Evolutionary conservation across 2,113 vertebrate species (phyloP).

Genomic region (Podarcis raffonei): DNA sequence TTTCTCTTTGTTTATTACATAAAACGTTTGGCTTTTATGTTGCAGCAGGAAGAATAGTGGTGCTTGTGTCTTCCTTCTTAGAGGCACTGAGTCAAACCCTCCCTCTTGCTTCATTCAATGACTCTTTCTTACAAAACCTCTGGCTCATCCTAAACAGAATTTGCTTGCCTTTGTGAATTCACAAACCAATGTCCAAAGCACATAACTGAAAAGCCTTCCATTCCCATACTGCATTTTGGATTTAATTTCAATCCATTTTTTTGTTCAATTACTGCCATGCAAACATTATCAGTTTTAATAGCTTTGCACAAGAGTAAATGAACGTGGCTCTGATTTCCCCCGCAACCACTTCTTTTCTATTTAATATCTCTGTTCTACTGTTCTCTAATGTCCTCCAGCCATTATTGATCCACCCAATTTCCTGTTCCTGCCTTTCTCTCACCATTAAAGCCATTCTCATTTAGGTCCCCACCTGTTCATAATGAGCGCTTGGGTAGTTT

Average conservation of each 20-base stretch:
- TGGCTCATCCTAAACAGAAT: not conserved
- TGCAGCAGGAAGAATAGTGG: too few species aligned
- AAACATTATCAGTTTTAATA: conserved; percentile 25
- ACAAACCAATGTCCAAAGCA: not conserved
- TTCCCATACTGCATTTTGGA: not conserved
- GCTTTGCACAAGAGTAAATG: not conserved
- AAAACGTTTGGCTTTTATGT: too few species aligned
- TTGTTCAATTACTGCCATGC: conserved; percentile 27
- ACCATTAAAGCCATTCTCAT: conserved; percentile 21
- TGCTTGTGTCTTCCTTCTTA: too few species aligned
- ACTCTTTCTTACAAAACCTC: not conserved
- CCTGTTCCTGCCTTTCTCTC: conserved; percentile 40
- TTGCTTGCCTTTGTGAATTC: not conserved
- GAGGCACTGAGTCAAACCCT: too few species aligned
- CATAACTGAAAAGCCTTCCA: not conserved
- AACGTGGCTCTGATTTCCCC: conserved; percentile 35
- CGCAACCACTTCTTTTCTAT: conserved; percentile 24
- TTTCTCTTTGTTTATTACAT: too few species aligned
- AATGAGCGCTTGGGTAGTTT: conserved; percentile 49
- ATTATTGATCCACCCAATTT: conserved; percentile 41
- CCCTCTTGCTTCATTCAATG: too few species aligned
- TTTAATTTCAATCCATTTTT: not conserved
- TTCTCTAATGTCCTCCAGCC: conserved; percentile 12
- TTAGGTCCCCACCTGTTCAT: conserved; percentile 23
- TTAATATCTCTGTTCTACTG: conserved; percentile 46